Percentiles rank a stretch among this genome's conserved stretches.
phyloP scores from a whole-genome alignment of 2,113 vertebrate genomes.

The Psilopsiagon aurifrons region DNA sequence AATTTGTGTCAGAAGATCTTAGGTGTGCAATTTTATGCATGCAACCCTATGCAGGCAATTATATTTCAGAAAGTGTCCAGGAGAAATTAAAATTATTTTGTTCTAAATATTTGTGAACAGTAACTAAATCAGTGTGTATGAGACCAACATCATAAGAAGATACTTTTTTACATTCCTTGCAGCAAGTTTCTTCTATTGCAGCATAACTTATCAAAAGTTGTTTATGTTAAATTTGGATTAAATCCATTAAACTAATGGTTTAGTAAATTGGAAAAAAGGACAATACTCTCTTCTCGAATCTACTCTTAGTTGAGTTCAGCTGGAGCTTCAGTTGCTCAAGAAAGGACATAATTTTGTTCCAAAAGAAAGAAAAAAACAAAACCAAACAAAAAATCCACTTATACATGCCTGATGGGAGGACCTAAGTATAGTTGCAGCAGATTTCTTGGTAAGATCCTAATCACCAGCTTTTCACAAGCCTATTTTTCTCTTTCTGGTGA shows the following conservation, averaged over 20 bases:
- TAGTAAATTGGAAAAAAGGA: background rate
- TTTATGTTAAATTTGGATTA: background rate
- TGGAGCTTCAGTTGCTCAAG: background rate
- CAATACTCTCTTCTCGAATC: background rate
- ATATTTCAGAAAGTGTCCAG: background rate
- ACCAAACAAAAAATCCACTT: background rate
- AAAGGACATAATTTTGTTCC: background rate
- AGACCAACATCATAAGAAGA: background rate
- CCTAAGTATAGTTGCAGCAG: background rate
- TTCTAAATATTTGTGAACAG: background rate
- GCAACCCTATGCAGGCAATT: fast-evolving
- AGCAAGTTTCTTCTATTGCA: background rate
- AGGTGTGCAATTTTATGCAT: background rate
- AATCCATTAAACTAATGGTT: background rate
- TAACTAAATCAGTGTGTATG: background rate
- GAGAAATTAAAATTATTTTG: background rate
- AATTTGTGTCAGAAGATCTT: background rate
- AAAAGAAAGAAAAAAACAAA: background rate
- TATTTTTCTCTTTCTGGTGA: background rate
- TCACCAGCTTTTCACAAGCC: background rate
- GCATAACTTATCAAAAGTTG: background rate
- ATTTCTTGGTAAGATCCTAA: background rate
- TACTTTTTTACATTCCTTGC: fast-evolving
- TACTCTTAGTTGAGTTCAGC: background rate
- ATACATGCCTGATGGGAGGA: background rate